phyloP scores from a whole-genome alignment of 2,797 vertebrate genomes.

The Lagodon rhomboides region DNA sequence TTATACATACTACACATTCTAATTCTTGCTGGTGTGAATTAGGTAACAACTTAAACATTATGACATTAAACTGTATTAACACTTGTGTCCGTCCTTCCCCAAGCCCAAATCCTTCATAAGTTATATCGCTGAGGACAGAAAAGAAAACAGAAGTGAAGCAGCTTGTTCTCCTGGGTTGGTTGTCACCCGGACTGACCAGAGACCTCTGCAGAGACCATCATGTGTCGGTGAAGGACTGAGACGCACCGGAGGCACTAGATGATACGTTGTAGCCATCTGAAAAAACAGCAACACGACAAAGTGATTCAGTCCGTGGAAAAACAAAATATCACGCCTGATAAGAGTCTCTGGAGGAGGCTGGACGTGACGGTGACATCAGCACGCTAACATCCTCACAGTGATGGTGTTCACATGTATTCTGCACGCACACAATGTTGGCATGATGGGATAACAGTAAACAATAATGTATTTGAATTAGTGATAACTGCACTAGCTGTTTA shows the following conservation, averaged over 20 bases:
- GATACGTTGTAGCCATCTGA: slow-evolving; percentile 65
- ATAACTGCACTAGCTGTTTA: too few species aligned
- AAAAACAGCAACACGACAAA: slow-evolving; percentile 26
- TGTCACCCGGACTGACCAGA: neutral
- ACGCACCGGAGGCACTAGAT: slow-evolving; percentile 6
- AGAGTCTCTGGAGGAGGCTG: neutral
- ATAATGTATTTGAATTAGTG: too few species aligned
- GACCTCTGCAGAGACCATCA: slow-evolving; percentile 17
- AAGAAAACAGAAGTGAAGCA: neutral
- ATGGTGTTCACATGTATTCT: too few species aligned
- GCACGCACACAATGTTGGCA: too few species aligned
- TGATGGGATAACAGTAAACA: too few species aligned
- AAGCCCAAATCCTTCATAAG: neutral
- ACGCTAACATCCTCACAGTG: too few species aligned
- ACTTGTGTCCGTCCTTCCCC: neutral
- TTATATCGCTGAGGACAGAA: neutral
- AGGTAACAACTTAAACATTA: neutral
- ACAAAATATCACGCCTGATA: neutral
- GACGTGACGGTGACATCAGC: too few species aligned
- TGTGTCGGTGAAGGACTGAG: slow-evolving; percentile 20
- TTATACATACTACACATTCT: neutral
- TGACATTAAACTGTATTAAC: neutral
- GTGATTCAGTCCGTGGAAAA: neutral
- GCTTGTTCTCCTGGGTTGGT: neutral
- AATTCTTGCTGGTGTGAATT: neutral